Evolutionary conservation across 2,888 invertebrate species (phyloP), one percentile per base, ranked within the genome.

Genomic region (Xanthostigma xanthostigma): DNA sequence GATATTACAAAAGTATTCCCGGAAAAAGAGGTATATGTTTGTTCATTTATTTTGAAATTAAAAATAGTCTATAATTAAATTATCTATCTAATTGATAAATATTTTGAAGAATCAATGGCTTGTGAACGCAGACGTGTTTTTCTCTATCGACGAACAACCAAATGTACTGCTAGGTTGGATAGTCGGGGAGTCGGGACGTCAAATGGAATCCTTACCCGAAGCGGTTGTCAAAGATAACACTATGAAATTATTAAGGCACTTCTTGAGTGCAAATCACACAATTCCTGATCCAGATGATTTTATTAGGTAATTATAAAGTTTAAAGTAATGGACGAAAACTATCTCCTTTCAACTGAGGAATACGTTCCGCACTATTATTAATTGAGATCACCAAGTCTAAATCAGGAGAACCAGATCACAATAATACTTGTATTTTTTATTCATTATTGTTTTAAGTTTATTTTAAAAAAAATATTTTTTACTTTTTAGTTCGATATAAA

Each of bases 131-230:
- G 77, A 79, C 57, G 77, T 79, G 48, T 83, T 86, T 62, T 79
- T 79, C 59, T 69, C 74, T 8, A 74, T 81, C 8, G 75, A 76
- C 55, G 71, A 74, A 56, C 76, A 81, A 57, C 75, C 79, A 0
- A 69, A 70, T 36, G 67, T 81, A 11, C 62, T 87, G 35, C 71
- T 79, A 48, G 83, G 75, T 1, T 86, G 85, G 84, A 67, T 83
- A n/a, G 72, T 74, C 44, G 84, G 84, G 2, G 64, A 70, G 41
- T 73, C 74, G 55, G 79, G 80, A 1, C 66, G 70, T 50, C 63
- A 73, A 48, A 74, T 82, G 64, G 87, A 87, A 62, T 62, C 62
- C 3, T 59, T 80, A 39, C 59, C 73, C 0, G 74, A 78, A 44
- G 67, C 71, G 13, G 39, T 39, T 10, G 72, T 84, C 1, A 64